Conservation (phyloP, 2,888 invertebrate genomes). For the Andrena minutula region DNA sequence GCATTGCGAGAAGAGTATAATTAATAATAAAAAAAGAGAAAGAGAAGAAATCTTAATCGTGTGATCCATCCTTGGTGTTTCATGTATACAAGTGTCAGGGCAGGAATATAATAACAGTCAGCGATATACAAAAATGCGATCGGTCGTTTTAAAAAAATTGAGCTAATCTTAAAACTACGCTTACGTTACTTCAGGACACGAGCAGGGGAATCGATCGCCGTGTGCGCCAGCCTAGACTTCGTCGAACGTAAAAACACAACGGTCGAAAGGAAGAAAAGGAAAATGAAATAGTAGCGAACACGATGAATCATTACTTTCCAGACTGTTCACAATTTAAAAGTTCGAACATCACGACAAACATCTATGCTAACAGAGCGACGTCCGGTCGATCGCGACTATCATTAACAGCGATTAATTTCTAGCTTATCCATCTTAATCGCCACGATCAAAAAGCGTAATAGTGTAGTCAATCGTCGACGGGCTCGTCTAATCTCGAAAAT, state of each 20-base stretch:
- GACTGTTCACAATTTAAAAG: constrained; percentile 33
- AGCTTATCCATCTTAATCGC: constrained; percentile 34
- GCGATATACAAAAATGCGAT: constrained; percentile 78
- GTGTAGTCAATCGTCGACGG: constrained; percentile 36
- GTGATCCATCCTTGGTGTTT: constrained; percentile 56
- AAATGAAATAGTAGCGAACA: constrained; percentile 36
- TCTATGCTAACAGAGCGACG: constrained; percentile 46
- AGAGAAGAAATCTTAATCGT: constrained; percentile 25
- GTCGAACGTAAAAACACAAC: constrained; percentile 51
- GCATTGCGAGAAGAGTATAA: neutral
- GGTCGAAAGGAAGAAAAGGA: constrained; percentile 29
- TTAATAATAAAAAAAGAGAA: neutral
- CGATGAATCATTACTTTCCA: constrained; percentile 17
- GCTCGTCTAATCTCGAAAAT: constrained; percentile 37
- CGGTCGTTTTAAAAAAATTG: constrained; percentile 78
- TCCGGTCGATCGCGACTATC: constrained; percentile 43
- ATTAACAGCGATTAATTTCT: constrained; percentile 54
- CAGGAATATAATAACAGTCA: constrained; percentile 76
- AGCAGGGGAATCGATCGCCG: constrained; percentile 59
- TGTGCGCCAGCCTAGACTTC: constrained; percentile 43
- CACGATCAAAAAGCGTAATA: constrained; percentile 54
- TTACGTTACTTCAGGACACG: constrained; percentile 69
- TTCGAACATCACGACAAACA: constrained; percentile 49
- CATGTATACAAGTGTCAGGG: constrained; percentile 70
- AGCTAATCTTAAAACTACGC: constrained; percentile 79